phyloP scores from a whole-genome alignment of 1,140 invertebrate species.

The Maconellicoccus hirsutus region DNA sequence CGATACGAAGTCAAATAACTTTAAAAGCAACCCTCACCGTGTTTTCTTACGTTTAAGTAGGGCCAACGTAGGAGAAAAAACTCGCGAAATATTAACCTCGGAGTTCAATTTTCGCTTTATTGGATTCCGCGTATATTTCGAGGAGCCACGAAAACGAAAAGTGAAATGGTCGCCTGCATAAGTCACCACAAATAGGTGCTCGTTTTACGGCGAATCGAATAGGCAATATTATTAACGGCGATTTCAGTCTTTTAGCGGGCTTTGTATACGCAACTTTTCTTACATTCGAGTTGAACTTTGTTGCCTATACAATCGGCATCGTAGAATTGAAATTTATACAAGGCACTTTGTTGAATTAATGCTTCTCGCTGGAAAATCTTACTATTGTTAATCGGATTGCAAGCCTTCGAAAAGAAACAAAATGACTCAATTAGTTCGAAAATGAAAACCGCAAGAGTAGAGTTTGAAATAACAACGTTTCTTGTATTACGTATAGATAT shows the following conservation, averaged over 20 bases:
- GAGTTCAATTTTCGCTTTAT: too few species aligned
- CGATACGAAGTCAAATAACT: not conserved
- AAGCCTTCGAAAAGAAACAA: not conserved
- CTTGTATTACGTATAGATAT: too few species aligned
- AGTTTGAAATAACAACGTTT: too few species aligned
- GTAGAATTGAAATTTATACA: not conserved
- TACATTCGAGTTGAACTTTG: not conserved
- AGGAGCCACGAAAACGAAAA: too few species aligned
- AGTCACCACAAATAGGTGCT: not conserved
- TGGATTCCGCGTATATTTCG: too few species aligned
- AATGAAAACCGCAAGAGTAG: not conserved
- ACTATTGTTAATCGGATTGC: not conserved
- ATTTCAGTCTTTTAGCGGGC: not conserved
- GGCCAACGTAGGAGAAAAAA: too few species aligned
- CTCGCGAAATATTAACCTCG: not conserved
- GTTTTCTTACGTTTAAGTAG: not conserved
- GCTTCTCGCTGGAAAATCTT: not conserved
- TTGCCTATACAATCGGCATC: not conserved
- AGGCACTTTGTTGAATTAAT: not conserved
- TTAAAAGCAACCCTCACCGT: not conserved
- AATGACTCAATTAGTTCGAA: conserved; percentile 5
- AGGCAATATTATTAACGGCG: not conserved
- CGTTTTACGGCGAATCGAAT: not conserved
- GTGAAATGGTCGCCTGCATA: too few species aligned
- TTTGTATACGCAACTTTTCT: not conserved